phyloP scores from a whole-genome alignment of 2,797 vertebrate genomes.

The Nothura maculosa region DNA sequence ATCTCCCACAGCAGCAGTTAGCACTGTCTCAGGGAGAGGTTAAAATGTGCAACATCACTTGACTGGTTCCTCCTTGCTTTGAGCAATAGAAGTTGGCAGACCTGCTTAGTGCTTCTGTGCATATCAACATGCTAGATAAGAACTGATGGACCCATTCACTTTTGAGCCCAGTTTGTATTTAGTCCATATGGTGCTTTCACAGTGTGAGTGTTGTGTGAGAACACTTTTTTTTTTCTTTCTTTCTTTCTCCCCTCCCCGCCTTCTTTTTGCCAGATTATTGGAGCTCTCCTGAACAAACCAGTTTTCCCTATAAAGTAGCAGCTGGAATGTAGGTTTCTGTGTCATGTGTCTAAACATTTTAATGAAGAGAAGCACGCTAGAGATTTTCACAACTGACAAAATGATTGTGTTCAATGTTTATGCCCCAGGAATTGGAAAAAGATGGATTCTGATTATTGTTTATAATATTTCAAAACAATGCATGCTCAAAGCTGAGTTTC shows the following conservation, averaged over 20 bases:
- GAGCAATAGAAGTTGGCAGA: background rate
- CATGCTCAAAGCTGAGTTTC: background rate
- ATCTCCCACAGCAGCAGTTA: background rate
- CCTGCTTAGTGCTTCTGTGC: background rate
- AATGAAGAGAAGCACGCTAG: background rate
- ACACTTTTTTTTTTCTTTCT: background rate
- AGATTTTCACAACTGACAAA: background rate
- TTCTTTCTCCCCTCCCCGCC: too few relatives aligned
- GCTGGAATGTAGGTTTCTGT: background rate
- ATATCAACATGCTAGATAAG: background rate
- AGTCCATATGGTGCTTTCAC: background rate
- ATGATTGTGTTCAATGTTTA: background rate
- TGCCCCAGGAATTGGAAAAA: background rate
- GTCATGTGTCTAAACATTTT: background rate
- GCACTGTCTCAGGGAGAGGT: background rate
- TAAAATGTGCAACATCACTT: background rate
- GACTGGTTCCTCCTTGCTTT: background rate
- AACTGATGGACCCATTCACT: background rate
- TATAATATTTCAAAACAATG: background rate
- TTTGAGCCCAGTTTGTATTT: background rate
- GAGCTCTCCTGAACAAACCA: background rate
- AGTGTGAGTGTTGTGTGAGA: background rate
- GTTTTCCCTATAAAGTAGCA: background rate
- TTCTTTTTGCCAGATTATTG: background rate
- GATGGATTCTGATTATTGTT: background rate